Conservation (phyloP, 2,797 vertebrate genomes). For the Mus spretus region DNA sequence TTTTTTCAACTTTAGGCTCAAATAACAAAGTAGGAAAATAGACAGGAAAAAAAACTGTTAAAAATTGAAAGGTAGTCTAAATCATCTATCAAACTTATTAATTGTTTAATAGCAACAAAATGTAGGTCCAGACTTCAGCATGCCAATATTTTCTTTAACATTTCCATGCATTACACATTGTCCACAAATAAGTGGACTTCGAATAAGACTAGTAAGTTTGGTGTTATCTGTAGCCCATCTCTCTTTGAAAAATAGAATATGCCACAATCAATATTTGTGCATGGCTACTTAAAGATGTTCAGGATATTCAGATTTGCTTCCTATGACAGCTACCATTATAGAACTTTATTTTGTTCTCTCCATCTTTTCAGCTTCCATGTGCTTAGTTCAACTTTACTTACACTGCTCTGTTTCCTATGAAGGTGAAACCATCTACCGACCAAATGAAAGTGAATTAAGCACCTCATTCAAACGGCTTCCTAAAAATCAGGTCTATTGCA, state of each 20-base stretch:
- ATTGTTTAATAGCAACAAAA: slow-evolving; percentile 39
- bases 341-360: neutral
- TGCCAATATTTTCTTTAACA: neutral
- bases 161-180: neutral
- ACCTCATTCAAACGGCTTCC: neutral
- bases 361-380: neutral
- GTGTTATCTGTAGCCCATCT: neutral
- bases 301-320: neutral
- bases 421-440: neutral
- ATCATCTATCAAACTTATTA: neutral
- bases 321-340: neutral
- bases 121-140: neutral
- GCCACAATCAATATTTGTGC: neutral
- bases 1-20: neutral
- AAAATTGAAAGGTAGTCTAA: neutral
- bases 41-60: neutral
- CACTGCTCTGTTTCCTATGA: neutral
- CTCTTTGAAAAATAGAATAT: neutral
- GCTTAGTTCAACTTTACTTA: neutral
- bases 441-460: neutral
- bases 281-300: neutral
- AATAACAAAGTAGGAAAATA: neutral
- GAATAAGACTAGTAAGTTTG: neutral
- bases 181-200: neutral
- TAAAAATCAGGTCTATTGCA: neutral